phyloP scores from a whole-genome alignment of 2,113 vertebrate species.

The Donacobius atricapilla region DNA sequence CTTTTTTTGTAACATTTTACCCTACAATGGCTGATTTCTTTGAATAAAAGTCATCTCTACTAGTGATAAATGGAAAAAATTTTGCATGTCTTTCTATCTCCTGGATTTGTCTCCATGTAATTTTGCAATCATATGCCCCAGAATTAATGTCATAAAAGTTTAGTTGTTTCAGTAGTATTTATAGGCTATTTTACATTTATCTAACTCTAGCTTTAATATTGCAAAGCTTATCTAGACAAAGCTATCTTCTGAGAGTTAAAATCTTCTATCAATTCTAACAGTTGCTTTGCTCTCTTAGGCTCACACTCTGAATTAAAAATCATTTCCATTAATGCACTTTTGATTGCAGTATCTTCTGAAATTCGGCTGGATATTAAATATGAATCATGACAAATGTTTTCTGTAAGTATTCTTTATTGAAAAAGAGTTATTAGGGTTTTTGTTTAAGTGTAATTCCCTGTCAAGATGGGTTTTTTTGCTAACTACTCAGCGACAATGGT shows the following conservation, averaged over 20 bases:
- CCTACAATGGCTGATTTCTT: neutral
- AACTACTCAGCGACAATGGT: neutral
- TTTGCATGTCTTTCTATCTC: neutral
- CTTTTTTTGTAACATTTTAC: neutral
- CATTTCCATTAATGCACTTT: conserved; percentile 6
- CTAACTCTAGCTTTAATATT: neutral
- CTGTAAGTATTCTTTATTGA: neutral
- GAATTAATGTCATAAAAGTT: neutral
- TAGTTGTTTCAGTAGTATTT: neutral
- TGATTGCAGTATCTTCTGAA: conserved; percentile 7
- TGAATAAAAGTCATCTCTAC: neutral
- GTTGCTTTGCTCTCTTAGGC: neutral
- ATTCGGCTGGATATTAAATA: neutral
- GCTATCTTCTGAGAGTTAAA: neutral
- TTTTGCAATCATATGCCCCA: neutral
- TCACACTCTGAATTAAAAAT: conserved; percentile 8
- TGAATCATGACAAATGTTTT: conserved; percentile 10
- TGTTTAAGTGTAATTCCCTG: neutral
- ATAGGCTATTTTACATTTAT: neutral
- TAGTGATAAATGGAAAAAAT: neutral
- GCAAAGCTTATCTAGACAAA: neutral
- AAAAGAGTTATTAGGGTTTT: neutral
- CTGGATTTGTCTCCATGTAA: neutral
- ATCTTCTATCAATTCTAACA: neutral
- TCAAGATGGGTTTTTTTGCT: neutral